A percentile compares a stretch with the other conserved stretches of the same genome.
Evolutionary conservation across 2,797 vertebrate species (phyloP).

Genomic region (Myotis myotis): DNA sequence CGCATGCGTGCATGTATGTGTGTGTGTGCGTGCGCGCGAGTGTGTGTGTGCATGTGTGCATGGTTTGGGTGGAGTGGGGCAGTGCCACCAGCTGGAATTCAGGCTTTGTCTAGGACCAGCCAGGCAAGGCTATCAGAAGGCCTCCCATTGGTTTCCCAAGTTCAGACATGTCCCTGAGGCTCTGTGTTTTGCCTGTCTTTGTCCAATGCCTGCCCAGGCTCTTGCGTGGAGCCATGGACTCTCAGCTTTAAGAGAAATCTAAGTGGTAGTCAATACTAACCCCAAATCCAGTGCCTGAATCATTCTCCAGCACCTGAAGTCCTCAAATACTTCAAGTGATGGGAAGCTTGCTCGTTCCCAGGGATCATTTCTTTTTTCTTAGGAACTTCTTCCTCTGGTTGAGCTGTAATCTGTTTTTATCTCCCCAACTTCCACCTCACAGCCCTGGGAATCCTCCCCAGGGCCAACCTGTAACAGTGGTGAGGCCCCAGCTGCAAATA

Average conservation of each 20-base stretch:
- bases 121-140: not conserved
- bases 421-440: not conserved
- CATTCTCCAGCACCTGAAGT: not conserved
- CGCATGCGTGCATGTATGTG: not conserved
- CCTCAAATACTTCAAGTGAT: not conserved
- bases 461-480: too few relatives aligned
- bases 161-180: not conserved
- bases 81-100: conserved; percentile 14
- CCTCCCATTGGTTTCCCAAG: not conserved
- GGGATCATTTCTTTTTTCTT: not conserved
- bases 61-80: not conserved
- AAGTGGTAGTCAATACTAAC: not conserved
- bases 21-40: not conserved
- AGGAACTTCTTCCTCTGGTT: not conserved
- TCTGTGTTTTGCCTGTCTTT: not conserved
- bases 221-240: not conserved
- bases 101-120: not conserved
- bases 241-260: conserved; percentile 11
- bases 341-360: not conserved
- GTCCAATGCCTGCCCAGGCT: not conserved
- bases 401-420: conserved; percentile 9
- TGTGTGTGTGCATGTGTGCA: not conserved
- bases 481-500: too few relatives aligned
- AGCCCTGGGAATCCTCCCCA: not conserved
- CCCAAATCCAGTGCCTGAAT: not conserved